Percentiles rank a stretch among this genome's conserved stretches.
Evolutionary conservation across 2,888 invertebrate species (phyloP).

Genomic region (Odontomyia ornata): DNA sequence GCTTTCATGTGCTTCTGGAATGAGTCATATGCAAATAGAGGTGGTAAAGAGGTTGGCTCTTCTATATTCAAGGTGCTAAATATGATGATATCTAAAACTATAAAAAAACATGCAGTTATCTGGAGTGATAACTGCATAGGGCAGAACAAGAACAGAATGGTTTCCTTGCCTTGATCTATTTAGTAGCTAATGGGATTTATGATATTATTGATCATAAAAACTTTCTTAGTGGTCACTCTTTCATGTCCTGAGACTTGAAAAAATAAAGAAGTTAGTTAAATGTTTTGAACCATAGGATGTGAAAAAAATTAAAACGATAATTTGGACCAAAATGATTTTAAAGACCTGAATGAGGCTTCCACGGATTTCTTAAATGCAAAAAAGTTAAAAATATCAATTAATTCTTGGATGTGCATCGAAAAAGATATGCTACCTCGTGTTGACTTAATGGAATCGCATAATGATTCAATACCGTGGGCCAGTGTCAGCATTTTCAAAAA

Average conservation of each 20-base stretch:
- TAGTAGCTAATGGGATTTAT: constrained; percentile 15
- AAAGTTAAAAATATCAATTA: background rate
- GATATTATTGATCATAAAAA: background rate
- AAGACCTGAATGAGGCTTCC: background rate
- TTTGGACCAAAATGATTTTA: background rate
- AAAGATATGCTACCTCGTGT: background rate
- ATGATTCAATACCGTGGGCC: background rate
- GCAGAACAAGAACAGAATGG: constrained; percentile 54
- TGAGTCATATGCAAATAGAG: background rate
- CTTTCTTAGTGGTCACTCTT: background rate
- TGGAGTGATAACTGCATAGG: constrained; percentile 53
- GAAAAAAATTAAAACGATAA: background rate
- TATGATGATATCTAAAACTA: too few species aligned
- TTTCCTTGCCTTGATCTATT: constrained; percentile 29
- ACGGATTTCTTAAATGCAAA: too few species aligned
- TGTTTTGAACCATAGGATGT: background rate
- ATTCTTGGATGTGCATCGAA: background rate
- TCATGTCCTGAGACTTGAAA: background rate
- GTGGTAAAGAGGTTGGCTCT: background rate
- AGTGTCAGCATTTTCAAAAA: background rate
- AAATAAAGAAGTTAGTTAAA: background rate
- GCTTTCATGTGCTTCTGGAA: too few species aligned
- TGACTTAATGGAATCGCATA: background rate
- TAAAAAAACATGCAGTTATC: constrained; percentile 52
- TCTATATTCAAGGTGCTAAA: constrained; percentile 51